Base-by-base conservation (phyloP, 1,140 invertebrate genomes). In the Psix sp. region DNA sequence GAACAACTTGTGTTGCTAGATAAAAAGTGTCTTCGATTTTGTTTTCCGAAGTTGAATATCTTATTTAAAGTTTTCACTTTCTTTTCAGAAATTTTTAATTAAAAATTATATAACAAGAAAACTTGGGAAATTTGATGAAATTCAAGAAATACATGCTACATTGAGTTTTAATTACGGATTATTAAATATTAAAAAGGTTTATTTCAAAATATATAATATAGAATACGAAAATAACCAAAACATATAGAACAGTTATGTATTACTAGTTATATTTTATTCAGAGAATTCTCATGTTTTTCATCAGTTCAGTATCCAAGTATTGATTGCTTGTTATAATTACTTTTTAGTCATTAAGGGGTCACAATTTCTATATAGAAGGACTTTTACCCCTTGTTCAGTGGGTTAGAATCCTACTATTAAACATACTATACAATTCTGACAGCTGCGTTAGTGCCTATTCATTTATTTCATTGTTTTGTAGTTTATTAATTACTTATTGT, bases 291-390 rank as follows among this genome's bases (percentile, higher is more conserved):
- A n/a, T 77, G 66, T 66, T 77, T 79, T 75, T 67, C 77, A 74
- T 77, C 52, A 66, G 66, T 56, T 60, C 43, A 52, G 79, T 79
- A 82, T 82, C 81, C 72, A 82, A 81, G 78, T 84, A 84, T 82
- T 80, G 82, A 84, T 84, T 84, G 79, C 81, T 82, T 82, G 75
- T 80, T 82, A 82, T 84, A 84, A 84, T 84, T 84, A 82, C 76
- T 72, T 80, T 80, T 73, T 70, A 60, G 77, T 77, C 79, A 83
- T 83, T 82, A 83, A 67, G 79, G 81, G 81, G 79, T 73, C 71
- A 72, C 67, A 79, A 75, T 67, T 79, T 80, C 76, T 78, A 52
- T 74, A 76, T 66, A 62, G 46, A 70, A 71, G 40, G 52, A 67
- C 65, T 45, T 56, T 46, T 52, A 42, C 42, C 46, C n/a, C 63